A percentile compares a stretch with the other conserved stretches of the same genome.
Evolutionary conservation across 2,113 vertebrate genomes (phyloP).

Genomic region (Probosciger aterrimus): DNA sequence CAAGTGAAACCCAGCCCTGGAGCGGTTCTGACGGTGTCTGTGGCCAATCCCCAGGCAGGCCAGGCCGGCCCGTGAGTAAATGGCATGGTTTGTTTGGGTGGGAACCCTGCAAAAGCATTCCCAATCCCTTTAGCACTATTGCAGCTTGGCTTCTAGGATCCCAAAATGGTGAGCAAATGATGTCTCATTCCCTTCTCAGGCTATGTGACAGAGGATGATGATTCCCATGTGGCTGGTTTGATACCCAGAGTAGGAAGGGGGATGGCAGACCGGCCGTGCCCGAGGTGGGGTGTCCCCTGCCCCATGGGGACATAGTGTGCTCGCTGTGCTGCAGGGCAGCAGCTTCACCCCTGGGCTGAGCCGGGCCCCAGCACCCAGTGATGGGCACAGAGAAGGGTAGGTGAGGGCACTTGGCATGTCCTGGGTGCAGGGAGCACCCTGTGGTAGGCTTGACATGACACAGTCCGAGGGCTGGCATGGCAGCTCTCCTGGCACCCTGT

Average conservation of each 20-base stretch:
- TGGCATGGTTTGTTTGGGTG: background rate
- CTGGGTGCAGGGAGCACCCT: background rate
- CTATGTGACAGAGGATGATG: background rate
- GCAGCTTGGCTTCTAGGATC: background rate
- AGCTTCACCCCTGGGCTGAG: background rate
- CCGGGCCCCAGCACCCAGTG: background rate
- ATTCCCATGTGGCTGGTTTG: background rate
- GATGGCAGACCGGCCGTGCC: background rate
- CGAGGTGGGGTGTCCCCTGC: background rate
- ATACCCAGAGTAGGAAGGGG: background rate
- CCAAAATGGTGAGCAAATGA: background rate
- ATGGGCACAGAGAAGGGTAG: background rate
- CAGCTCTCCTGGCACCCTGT: background rate
- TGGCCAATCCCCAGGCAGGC: conserved; percentile 66
- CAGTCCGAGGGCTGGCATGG: fast-evolving
- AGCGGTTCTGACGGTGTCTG: conserved; percentile 71
- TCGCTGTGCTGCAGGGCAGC: background rate
- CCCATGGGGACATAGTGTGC: background rate
- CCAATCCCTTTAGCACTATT: background rate
- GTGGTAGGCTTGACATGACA: background rate
- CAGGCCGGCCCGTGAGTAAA: conserved; percentile 59
- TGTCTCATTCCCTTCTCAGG: background rate
- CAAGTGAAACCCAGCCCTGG: conserved; percentile 58
- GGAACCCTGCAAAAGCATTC: background rate
- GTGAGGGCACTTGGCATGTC: background rate